Conservation (phyloP, 2,888 invertebrate species). For the Thereva unica region DNA sequence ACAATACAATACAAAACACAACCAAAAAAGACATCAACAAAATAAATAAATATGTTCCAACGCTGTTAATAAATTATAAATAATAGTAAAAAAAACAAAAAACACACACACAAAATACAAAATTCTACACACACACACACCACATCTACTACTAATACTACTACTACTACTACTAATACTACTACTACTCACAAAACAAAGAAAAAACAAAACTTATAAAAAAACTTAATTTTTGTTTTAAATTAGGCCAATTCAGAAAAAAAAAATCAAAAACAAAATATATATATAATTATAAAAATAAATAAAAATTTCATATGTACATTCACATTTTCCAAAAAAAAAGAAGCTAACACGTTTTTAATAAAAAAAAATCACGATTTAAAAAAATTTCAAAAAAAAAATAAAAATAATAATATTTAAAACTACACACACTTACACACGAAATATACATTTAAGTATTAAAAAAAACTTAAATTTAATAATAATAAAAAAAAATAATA, state of each 20-base stretch:
- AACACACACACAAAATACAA: neutral
- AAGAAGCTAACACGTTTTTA: slow-evolving; percentile 27
- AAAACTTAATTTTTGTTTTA: slow-evolving; percentile 9
- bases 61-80: slow-evolving; percentile 20
- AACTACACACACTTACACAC: no score
- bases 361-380: slow-evolving; percentile 9
- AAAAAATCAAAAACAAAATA: slow-evolving; percentile 15
- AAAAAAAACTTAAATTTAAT: neutral
- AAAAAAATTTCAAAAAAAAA: slow-evolving; percentile 13
- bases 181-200: no score
- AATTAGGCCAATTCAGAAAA: slow-evolving; percentile 27
- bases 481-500: slow-evolving; percentile 9
- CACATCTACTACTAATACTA: no score
- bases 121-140: no score
- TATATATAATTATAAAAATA: slow-evolving; percentile 12
- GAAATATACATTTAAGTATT: no score
- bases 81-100: slow-evolving; percentile 3
- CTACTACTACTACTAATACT: no score
- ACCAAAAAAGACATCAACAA: slow-evolving; percentile 23
- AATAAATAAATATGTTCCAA: slow-evolving; percentile 17
- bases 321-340: neutral
- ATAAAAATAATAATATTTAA: slow-evolving; percentile 25
- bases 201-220: no score
- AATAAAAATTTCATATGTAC: neutral
- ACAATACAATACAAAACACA: slow-evolving; percentile 4